These are phyloP conservation scores for Nemapogon koenigi DNA, from an alignment of 2,888 invertebrate species.

Conservation along the genomic window DNA sequence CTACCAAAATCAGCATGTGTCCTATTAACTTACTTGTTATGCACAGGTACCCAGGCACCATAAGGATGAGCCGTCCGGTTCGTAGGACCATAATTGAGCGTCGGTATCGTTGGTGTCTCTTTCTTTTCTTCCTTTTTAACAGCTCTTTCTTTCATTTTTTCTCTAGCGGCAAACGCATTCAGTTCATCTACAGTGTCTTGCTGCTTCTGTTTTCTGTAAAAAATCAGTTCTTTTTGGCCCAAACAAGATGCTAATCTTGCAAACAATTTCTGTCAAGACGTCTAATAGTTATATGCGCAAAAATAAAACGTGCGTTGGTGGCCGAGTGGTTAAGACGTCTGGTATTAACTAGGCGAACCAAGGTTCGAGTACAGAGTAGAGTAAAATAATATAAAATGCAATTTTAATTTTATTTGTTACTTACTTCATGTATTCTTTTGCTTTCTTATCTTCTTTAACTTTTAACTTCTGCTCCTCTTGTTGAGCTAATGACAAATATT, in stretches of 20 bases:
- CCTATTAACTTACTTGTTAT: conserved; percentile 62
- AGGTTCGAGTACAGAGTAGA: too few relatives aligned
- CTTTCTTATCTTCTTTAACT: conserved; percentile 32
- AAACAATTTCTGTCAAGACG: too few relatives aligned
- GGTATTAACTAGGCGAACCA: too few relatives aligned
- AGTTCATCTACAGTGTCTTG: conserved; percentile 38
- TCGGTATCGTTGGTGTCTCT: conserved; percentile 15
- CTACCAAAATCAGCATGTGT: conserved; percentile 1
- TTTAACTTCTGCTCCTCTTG: conserved; percentile 64
- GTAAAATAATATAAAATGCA: too few relatives aligned
- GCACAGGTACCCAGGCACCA: conserved; percentile 78
- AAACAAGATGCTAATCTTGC: too few relatives aligned
- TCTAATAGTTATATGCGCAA: too few relatives aligned
- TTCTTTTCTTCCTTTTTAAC: conserved; percentile 36
- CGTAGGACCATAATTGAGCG: conserved; percentile 46
- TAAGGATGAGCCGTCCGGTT: conserved; percentile 71
- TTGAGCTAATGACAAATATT: conserved; percentile 71
- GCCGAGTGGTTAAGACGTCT: too few relatives aligned
- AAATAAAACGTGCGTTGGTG: too few relatives aligned
- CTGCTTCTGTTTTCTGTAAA: conserved; percentile 36
- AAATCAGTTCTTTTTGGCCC: too few relatives aligned
- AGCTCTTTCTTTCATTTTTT: conserved; percentile 54
- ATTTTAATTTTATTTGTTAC: too few relatives aligned
- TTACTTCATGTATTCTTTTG: conserved; percentile 39
- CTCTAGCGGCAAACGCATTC: conserved; percentile 45